phyloP scores from a whole-genome alignment of 1,140 invertebrate species.

The Ostrea denselamellosa region DNA sequence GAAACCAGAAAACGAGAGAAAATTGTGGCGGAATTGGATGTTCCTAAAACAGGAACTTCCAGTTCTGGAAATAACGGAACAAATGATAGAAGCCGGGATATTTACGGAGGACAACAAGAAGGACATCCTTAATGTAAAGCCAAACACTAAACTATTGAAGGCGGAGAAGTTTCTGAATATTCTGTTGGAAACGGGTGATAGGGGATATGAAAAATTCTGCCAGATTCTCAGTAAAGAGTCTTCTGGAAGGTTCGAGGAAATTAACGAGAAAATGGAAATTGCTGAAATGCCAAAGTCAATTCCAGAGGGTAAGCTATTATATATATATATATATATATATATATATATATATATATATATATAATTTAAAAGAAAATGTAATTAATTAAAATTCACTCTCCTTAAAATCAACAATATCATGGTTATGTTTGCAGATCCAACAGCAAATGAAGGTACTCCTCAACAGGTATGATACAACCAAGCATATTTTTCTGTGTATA shows the following conservation, averaged over 20 bases:
- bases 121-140: slow-evolving; percentile 47
- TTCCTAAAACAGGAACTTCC: slow-evolving; percentile 57
- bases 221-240: slow-evolving; percentile 49
- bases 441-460: background rate
- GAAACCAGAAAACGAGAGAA: slow-evolving; percentile 47
- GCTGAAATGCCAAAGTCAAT: background rate
- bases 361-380: too few relatives aligned
- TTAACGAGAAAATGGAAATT: slow-evolving; percentile 52
- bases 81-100: slow-evolving; percentile 43
- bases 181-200: slow-evolving; percentile 52
- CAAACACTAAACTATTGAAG: slow-evolving; percentile 53
- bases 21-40: slow-evolving; percentile 55
- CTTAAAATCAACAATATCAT: background rate
- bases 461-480: background rate
- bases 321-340: too few relatives aligned
- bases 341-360: too few relatives aligned
- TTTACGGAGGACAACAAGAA: slow-evolving; percentile 48
- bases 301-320: background rate
- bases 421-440: background rate
- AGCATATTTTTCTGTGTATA: background rate
- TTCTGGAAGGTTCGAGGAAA: slow-evolving; percentile 50
- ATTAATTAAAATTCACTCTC: too few relatives aligned
- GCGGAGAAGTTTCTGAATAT: slow-evolving; percentile 56
- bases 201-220: slow-evolving; percentile 53
- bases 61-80: slow-evolving; percentile 45